These are phyloP conservation scores for Acanthopagrus latus DNA, from an alignment of 2,797 vertebrate species.

Conservation along the genomic window DNA sequence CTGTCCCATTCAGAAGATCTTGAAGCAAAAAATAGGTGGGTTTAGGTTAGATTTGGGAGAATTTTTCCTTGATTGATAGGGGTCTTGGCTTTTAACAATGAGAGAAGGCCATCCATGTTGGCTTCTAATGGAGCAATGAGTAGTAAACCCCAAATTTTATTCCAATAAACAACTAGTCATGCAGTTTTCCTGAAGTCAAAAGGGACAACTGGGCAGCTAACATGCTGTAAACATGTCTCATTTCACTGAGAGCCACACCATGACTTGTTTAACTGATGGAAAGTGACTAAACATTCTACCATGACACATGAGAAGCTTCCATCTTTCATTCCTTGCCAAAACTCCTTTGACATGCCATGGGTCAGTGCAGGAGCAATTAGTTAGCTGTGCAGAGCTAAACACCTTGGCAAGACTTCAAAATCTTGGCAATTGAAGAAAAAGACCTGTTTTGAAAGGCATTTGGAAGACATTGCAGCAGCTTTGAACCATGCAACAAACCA, in stretches of 20 bases:
- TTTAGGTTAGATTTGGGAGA: neutral
- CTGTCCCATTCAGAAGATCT: neutral
- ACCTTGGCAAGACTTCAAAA: conserved; percentile 22
- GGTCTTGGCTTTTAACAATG: neutral
- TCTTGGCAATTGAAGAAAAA: conserved; percentile 10
- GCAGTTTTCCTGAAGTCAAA: neutral
- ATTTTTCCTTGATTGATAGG: neutral
- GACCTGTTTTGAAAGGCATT: conserved; percentile 22
- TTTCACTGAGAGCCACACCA: neutral
- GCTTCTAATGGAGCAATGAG: neutral
- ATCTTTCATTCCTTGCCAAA: neutral
- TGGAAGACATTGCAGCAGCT: conserved; percentile 28
- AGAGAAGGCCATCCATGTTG: neutral
- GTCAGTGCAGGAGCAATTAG: conserved; percentile 8
- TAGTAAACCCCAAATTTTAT: neutral
- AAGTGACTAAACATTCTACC: neutral
- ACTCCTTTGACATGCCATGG: neutral
- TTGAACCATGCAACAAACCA: neutral
- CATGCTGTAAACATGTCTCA: neutral
- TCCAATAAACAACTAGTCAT: neutral
- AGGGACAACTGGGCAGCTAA: neutral
- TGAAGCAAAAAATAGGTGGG: neutral
- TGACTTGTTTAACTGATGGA: neutral
- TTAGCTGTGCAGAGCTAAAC: conserved; percentile 4
- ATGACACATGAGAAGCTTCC: neutral